Percentiles rank a stretch among this genome's conserved stretches.
phyloP scores from a whole-genome alignment of 2,888 invertebrate species.

The Dynastes tityus region DNA sequence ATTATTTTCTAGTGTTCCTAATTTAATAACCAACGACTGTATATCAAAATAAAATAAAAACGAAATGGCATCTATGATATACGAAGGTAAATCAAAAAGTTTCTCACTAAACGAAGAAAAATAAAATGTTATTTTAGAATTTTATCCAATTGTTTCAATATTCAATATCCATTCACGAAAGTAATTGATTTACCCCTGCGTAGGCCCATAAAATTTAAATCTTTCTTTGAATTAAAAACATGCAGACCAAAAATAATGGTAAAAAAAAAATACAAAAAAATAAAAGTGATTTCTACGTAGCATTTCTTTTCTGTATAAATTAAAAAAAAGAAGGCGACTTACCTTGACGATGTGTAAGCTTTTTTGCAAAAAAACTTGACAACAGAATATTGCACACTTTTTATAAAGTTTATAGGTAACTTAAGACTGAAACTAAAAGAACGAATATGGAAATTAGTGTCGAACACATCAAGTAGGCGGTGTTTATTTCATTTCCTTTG shows the following conservation, averaged over 20 bases:
- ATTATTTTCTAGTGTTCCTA: no score
- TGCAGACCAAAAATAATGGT: neutral
- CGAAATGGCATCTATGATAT: no score
- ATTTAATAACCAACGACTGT: no score
- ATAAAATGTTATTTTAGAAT: no score
- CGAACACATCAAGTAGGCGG: neutral
- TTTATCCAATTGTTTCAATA: no score
- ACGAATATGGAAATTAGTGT: constrained; percentile 65
- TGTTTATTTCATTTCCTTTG: neutral
- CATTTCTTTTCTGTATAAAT: constrained; percentile 4
- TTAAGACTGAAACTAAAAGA: constrained; percentile 71
- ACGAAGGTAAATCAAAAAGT: no score
- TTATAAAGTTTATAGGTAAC: constrained; percentile 68
- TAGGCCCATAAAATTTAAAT: neutral
- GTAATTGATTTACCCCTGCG: no score
- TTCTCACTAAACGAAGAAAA: no score
- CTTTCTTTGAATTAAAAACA: neutral
- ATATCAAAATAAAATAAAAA: no score
- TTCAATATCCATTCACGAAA: no score
- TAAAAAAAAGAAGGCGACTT: constrained; percentile 47
- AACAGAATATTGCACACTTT: constrained; percentile 62
- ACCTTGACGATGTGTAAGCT: constrained; percentile 37
- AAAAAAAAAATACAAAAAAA: neutral
- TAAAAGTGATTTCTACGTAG: neutral
- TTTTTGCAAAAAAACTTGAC: constrained; percentile 54